phyloP scores from a whole-genome alignment of 2,797 vertebrate species.

The Sebastes melanostomus region DNA sequence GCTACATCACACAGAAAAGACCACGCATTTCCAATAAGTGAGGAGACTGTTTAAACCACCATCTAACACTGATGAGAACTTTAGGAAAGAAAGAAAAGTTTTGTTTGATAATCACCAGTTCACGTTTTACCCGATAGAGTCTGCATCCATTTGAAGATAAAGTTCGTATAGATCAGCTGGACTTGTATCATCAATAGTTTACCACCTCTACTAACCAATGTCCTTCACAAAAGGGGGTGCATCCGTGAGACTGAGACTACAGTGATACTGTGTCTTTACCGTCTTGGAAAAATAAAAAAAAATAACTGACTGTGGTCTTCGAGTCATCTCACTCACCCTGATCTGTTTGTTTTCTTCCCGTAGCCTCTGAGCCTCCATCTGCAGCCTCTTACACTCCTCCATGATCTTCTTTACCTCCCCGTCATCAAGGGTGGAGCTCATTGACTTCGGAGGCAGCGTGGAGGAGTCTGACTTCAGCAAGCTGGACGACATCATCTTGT shows the following conservation, averaged over 20 bases:
- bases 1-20: no score
- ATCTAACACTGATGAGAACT: no score
- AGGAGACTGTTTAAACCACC: no score
- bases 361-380: slow-evolving; percentile 95
- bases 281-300: not conserved
- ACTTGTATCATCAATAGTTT: not conserved
- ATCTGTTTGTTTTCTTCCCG: slow-evolving; percentile 97
- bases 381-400: slow-evolving; percentile 97
- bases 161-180: not conserved
- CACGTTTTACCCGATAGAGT: no score
- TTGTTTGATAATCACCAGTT: no score
- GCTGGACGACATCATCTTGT: slow-evolving; percentile 92
- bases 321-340: slow-evolving; percentile 83
- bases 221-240: not conserved
- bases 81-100: no score
- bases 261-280: not conserved
- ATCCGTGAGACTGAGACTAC: not conserved
- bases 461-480: slow-evolving; percentile 94
- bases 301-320: not conserved
- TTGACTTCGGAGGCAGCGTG: slow-evolving; percentile 86
- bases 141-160: not conserved
- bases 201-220: not conserved
- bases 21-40: no score
- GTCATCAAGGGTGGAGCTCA: slow-evolving; percentile 93
- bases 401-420: slow-evolving; percentile 94